phyloP scores from a whole-genome alignment of 1,140 invertebrate species.

The Dendrolimus kikuchii region DNA sequence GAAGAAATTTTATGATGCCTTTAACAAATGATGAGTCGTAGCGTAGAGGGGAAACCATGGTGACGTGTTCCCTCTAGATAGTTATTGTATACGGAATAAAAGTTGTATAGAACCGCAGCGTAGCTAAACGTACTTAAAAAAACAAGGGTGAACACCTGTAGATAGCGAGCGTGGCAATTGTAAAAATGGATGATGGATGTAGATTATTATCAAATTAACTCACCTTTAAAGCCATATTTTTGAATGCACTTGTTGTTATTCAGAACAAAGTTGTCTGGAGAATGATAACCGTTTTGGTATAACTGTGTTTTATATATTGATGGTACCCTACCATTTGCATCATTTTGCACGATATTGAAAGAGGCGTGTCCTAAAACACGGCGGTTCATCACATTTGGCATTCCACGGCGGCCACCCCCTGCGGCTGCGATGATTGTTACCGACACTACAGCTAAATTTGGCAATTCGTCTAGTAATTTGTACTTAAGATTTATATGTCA shows the following conservation, averaged over 20 bases:
- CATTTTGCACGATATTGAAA: slow-evolving; percentile 21
- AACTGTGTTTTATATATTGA: slow-evolving; percentile 23
- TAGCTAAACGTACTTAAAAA: background rate
- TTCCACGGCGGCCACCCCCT: slow-evolving; percentile 22
- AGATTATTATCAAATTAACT: background rate
- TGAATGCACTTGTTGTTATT: slow-evolving; percentile 5
- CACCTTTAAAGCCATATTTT: slow-evolving; percentile 20
- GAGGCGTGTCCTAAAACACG: slow-evolving; percentile 15
- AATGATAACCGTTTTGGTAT: slow-evolving; percentile 19
- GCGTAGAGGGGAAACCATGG: no score
- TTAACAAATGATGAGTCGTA: no score
- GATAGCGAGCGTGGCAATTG: background rate
- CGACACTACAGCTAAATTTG: slow-evolving; percentile 8
- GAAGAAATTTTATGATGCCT: no score
- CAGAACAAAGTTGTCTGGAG: slow-evolving; percentile 10
- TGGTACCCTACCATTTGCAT: slow-evolving; percentile 16
- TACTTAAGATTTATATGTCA: no score
- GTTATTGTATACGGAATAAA: no score
- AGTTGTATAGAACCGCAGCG: no score
- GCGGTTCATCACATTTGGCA: slow-evolving; percentile 13
- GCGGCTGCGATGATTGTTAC: slow-evolving; percentile 16
- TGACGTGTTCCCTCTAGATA: no score
- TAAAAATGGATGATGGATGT: background rate
- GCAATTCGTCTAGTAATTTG: background rate
- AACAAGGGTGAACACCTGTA: background rate